Conservation (phyloP, 2,888 invertebrate genomes). For the Chydorus sphaericus region DNA sequence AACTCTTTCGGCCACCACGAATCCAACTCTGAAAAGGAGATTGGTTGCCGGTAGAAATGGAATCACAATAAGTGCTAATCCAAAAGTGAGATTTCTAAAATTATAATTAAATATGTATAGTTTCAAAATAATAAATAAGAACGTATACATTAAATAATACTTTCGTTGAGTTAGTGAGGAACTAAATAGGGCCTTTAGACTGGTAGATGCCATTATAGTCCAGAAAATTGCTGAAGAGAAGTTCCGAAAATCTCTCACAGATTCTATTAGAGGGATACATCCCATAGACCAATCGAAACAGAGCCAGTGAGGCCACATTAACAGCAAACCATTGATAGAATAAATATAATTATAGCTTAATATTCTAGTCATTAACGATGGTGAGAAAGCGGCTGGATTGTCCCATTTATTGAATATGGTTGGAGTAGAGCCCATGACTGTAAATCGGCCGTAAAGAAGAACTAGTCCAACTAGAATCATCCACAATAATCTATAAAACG, state of each 20-base stretch:
- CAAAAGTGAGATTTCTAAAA: conserved; percentile 41
- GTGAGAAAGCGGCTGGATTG: conserved; percentile 78
- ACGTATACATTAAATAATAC: too few species aligned
- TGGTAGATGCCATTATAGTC: conserved; percentile 26
- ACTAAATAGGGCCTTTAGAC: background rate
- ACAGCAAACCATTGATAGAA: conserved; percentile 61
- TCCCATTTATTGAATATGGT: conserved; percentile 74
- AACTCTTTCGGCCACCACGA: conserved; percentile 76
- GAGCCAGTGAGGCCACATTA: conserved; percentile 80
- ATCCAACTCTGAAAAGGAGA: conserved; percentile 69
- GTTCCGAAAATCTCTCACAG: conserved; percentile 38
- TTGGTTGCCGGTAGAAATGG: conserved; percentile 77
- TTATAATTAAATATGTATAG: too few species aligned
- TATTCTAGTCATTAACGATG: conserved; percentile 44
- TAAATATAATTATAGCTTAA: conserved; percentile 80
- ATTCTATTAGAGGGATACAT: conserved; percentile 60
- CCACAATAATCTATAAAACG: conserved; percentile 21
- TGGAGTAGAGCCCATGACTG: conserved; percentile 56
- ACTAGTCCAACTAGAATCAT: conserved; percentile 36
- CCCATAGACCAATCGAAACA: conserved; percentile 99
- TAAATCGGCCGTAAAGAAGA: conserved; percentile 49
- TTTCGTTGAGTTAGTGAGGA: conserved; percentile 13
- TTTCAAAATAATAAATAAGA: too few species aligned
- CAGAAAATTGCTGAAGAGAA: conserved; percentile 49
- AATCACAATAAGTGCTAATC: conserved; percentile 44